These are phyloP conservation scores for Eretmocerus hayati DNA, from an alignment of 2,888 invertebrate species.

Conservation along the genomic window DNA sequence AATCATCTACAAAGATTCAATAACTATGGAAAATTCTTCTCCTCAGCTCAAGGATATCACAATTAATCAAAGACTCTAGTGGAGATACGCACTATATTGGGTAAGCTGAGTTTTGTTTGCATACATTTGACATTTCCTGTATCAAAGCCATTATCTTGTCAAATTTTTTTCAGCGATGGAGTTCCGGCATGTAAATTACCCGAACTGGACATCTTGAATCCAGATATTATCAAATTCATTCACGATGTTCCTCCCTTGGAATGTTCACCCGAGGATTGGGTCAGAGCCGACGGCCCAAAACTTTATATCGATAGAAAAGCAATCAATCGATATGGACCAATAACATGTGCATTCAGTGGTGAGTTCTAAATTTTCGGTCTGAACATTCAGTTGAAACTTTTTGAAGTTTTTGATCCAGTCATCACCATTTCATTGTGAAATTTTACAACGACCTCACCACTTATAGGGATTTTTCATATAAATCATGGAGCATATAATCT, in stretches of 20 bases:
- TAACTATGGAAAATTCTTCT: background rate
- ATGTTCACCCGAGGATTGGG: constrained; percentile 72
- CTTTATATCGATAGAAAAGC: constrained; percentile 52
- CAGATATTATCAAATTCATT: constrained; percentile 69
- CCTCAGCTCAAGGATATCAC: constrained; percentile 37
- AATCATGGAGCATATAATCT: too few species aligned
- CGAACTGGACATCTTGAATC: constrained; percentile 58
- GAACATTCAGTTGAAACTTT: too few species aligned
- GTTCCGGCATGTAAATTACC: constrained; percentile 58
- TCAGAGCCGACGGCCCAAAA: constrained; percentile 52
- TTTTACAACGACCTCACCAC: too few species aligned
- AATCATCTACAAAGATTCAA: background rate
- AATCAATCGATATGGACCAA: constrained; percentile 42
- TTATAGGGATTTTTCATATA: too few species aligned
- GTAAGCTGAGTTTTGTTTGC: constrained; percentile 22
- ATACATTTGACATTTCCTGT: too few species aligned
- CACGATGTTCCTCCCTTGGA: constrained; percentile 55
- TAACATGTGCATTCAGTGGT: constrained; percentile 42
- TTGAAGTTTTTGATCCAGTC: background rate
- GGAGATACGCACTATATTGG: constrained; percentile 26
- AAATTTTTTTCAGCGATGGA: constrained; percentile 32
- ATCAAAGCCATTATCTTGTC: too few species aligned
- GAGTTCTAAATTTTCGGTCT: too few species aligned
- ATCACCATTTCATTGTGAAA: too few species aligned
- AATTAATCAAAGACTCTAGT: constrained; percentile 36